Base-by-base conservation (phyloP, 1,140 invertebrate genomes). In the Scaptomyza pallida region DNA sequence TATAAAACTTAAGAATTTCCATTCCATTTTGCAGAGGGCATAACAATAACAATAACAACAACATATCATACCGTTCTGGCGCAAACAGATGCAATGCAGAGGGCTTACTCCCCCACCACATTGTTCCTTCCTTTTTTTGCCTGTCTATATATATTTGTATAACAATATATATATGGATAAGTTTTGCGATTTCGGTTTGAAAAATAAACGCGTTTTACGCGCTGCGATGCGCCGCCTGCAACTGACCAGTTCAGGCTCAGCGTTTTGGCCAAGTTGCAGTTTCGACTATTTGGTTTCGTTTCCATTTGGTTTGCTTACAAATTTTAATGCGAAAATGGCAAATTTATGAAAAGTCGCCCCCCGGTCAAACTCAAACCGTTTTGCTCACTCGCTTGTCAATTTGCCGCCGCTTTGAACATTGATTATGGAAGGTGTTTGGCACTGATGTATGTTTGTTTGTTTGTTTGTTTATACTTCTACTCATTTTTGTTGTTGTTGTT, bases 241-340 rank as follows among this genome's bases (percentile, higher is more conserved):
- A 72, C 69, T 72, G 62, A 72, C 35, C 35, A 64, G 23, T 37
- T 15, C n/a, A n/a, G n/a, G 52, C 17, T 52, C 19, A 10, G 30
- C 54, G 17, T 19, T 35, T 23, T 48, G 43, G 57, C 21, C 57
- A 55, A 55, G 51, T 47, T 33, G 43, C 40, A 16, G 55, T 30
- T 50, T 37, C 33, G 33, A 37, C 33, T 37, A 37, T 37, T 37
- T 37, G 33, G 35, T 23, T 51, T 67, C 3, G n/a, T 41, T 40
- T 52, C 35, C 55, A 60, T 72, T 78, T 72, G 72, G 67, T 74
- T 80, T 67, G 77, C 64, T 86, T 86, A 86, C 81, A 86, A 86
- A 86, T 86, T 88, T 88, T 88, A 88, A 88, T 88, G 83, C 82
- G 78, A 88, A 88, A 88, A 88, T 88, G 82, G 82, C 82, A 88